Base-by-base conservation (phyloP, 2,113 vertebrate species). In the Macrotus californicus region DNA sequence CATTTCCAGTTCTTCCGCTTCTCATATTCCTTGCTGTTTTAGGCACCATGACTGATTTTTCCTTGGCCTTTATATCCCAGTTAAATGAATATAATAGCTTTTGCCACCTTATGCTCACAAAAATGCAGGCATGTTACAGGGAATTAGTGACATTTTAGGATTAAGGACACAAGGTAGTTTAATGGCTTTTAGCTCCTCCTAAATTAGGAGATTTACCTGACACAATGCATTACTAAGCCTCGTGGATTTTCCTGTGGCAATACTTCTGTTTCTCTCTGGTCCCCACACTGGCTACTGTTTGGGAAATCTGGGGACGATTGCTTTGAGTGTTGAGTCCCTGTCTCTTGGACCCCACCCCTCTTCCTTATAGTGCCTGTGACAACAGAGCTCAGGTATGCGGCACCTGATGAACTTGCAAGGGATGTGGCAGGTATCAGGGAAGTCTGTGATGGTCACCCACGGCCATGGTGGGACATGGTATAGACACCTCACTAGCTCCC, bases 71-170 rank as follows among this genome's bases (percentile, higher is more conserved):
- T 59, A 6, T 31, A 81, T 88, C 41, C n/a, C 64, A 56, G 54
- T 76, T 89, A 91, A 96, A 87, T 79, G 73, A 84, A 31, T 54
- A 46, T 95, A 95, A 97, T 94, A 89, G 81, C 82, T 41, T 43
- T 88, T 92, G 59, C 94, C 92, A 80, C 85, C 94, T 95, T n/a
- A 64, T 6, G 9, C 79, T 83, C 29, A 29, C 6, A 93, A 77
- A 89, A 96, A 95, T 77, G 84, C 19, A 59, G 21, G 54, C 54
- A 21, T 81, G 43, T 87, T 90, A 52, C 46, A 52, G 61, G 41
- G 50, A 90, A 95, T 96, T 93, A 95, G 75, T 66, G 85, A 26
- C 76, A 39, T 96, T 94, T 97, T 88, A 79, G 88, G 96, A 95
- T 96, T 94, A 96, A 96, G 93, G 92, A 66, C 46, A 26, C 1